Conservation (phyloP, 2,888 invertebrate species). For the Acanthosepion pharaonis region DNA sequence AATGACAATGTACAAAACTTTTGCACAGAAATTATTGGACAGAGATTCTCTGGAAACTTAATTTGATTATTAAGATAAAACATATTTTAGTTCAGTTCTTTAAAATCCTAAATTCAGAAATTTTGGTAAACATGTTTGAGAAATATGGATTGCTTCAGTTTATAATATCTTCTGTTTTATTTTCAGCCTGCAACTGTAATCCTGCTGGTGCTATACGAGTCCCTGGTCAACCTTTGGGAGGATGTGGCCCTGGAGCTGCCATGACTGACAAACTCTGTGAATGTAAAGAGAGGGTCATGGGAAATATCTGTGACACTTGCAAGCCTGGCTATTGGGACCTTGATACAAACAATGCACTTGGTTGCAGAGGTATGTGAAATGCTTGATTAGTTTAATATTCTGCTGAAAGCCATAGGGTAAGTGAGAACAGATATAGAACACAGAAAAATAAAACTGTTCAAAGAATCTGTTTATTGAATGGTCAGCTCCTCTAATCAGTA, state of each 20-base stretch:
- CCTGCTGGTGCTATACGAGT: constrained; percentile 90
- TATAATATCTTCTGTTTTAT: neutral
- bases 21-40: too few species aligned
- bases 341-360: constrained; percentile 87
- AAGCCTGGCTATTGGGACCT: constrained; percentile 95
- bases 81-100: too few species aligned
- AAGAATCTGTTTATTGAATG: too few species aligned
- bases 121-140: too few species aligned
- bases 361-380: constrained; percentile 84
- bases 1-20: too few species aligned
- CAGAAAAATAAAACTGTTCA: too few species aligned
- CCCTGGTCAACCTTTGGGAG: constrained; percentile 82
- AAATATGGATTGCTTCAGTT: neutral
- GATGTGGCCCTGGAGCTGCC: constrained; percentile 76
- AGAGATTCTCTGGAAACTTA: too few species aligned
- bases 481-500: too few species aligned
- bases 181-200: constrained; percentile 89
- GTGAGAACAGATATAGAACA: neutral
- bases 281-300: constrained; percentile 94
- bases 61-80: too few species aligned
- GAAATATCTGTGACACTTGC: constrained; percentile 95
- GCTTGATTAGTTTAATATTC: neutral
- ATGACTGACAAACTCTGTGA: constrained; percentile 91
- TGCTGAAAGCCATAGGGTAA: neutral
- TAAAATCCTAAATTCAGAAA: too few species aligned